A percentile compares a stretch with the other conserved stretches of the same genome.
These are phyloP conservation scores for Trachythela sp. DNA, from an alignment of 64 coral and sea anemone genomes.

Conservation along the genomic window DNA sequence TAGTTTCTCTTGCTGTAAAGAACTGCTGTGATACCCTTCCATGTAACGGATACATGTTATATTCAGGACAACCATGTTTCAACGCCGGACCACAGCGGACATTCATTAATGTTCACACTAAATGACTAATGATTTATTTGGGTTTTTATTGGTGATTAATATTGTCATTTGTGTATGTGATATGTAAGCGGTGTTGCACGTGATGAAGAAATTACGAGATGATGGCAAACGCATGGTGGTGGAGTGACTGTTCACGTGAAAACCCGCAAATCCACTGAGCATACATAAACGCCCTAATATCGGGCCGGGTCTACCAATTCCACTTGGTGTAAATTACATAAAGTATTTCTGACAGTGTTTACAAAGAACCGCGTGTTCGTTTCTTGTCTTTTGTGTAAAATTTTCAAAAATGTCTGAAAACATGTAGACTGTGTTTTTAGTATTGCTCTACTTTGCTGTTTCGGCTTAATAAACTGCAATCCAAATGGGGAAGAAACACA, in stretches of 20 bases:
- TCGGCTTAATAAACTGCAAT: background rate
- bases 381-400: background rate
- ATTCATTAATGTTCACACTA: background rate
- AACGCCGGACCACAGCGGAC: background rate
- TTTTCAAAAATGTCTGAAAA: background rate
- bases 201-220: background rate
- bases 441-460: background rate
- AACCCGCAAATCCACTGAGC: background rate
- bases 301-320: too few species aligned
- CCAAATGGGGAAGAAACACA: conserved; percentile 24
- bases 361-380: background rate
- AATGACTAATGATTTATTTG: background rate
- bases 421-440: background rate
- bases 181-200: background rate
- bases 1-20: background rate
- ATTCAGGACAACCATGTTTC: background rate
- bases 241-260: background rate
- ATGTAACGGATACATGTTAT: background rate
- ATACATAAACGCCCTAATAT: too few species aligned
- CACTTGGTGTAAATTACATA: background rate
- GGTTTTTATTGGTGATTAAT: background rate
- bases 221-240: background rate
- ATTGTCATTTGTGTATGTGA: background rate
- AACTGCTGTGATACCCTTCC: background rate
- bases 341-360: background rate